A percentile compares a stretch with the other conserved stretches of the same genome.
These are phyloP conservation scores for Silurus aristotelis DNA, from an alignment of 2,797 vertebrate species.

Conservation along the genomic window DNA sequence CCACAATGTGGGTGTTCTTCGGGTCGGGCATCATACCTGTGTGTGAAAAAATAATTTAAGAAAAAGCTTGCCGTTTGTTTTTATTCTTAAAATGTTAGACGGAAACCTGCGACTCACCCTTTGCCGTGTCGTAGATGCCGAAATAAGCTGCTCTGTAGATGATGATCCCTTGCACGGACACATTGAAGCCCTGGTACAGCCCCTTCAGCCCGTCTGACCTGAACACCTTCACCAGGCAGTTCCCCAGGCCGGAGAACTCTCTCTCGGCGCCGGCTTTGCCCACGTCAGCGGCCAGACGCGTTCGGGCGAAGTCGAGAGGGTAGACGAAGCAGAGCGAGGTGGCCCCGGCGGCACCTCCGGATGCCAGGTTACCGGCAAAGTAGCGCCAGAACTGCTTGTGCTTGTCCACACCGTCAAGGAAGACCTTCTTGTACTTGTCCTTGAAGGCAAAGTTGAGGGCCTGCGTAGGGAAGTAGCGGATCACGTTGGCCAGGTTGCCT, in stretches of 20 bases:
- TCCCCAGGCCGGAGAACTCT: constrained; percentile 73
- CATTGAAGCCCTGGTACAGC: constrained; percentile 77
- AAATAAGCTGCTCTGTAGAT: constrained; percentile 87
- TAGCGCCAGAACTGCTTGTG: constrained; percentile 79
- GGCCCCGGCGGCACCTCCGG: constrained; percentile 75
- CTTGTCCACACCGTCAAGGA: constrained; percentile 76
- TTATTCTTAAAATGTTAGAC: too few relatives aligned
- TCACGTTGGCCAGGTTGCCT: constrained; percentile 79
- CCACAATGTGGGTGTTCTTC: constrained; percentile 85
- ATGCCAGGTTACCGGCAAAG: constrained; percentile 77
- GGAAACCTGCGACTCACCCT: constrained; percentile 68
- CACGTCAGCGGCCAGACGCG: constrained; percentile 76
- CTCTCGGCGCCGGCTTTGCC: constrained; percentile 69
- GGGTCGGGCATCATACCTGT: constrained; percentile 92
- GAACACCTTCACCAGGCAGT: constrained; percentile 76
- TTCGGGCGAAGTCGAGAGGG: constrained; percentile 78
- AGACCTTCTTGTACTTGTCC: constrained; percentile 80
- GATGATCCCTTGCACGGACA: constrained; percentile 84
- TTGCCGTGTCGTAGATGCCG: constrained; percentile 83
- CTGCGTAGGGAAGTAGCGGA: constrained; percentile 80
- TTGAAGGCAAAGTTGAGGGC: constrained; percentile 82
- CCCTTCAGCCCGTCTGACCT: constrained; percentile 72
- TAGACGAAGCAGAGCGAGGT: constrained; percentile 80
- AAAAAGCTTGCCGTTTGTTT: not conserved
- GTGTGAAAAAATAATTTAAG: not conserved